Evolutionary conservation across 2,113 vertebrate genomes (phyloP).

Genomic region (Labeo rohita): DNA sequence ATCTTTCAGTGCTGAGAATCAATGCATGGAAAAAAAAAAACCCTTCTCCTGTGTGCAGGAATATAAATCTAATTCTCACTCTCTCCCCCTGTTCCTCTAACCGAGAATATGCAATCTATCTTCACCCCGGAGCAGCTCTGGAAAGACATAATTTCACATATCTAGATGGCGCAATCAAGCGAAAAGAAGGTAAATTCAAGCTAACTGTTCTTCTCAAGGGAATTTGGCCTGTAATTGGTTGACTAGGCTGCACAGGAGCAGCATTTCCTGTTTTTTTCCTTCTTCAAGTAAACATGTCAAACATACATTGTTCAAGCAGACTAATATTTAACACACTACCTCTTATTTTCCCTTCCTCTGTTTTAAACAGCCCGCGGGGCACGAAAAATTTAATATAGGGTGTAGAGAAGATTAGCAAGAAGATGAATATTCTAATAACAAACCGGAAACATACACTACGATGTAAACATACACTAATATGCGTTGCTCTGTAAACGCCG

Average conservation of each 20-base stretch:
- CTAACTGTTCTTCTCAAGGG: slow-evolving; percentile 50
- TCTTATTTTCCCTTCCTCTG: neutral
- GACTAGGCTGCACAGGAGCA: slow-evolving; percentile 39
- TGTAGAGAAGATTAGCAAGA: neutral
- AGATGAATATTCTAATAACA: neutral
- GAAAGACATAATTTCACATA: slow-evolving; percentile 54
- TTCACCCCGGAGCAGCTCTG: slow-evolving; percentile 56
- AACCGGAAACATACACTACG: neutral
- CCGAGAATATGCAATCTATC: slow-evolving; percentile 59
- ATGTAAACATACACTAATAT: neutral
- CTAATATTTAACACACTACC: slow-evolving; percentile 13
- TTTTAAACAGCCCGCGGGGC: slow-evolving; percentile 32
- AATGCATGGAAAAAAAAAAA: slow-evolving; percentile 7
- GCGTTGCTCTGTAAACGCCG: neutral
- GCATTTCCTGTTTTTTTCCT: slow-evolving; percentile 43
- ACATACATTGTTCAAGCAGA: slow-evolving; percentile 31
- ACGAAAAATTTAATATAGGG: slow-evolving; percentile 7
- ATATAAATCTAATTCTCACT: slow-evolving; percentile 18
- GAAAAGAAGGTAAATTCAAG: slow-evolving; percentile 59
- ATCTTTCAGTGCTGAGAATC: slow-evolving; percentile 27
- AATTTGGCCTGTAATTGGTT: slow-evolving; percentile 58
- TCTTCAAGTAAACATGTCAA: slow-evolving; percentile 44
- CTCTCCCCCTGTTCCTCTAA: neutral
- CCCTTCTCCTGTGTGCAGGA: slow-evolving; percentile 30
- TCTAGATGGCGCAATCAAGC: slow-evolving; percentile 60